Base-by-base conservation (phyloP, 2,888 invertebrate genomes). In the Drosophila peninsularis region DNA sequence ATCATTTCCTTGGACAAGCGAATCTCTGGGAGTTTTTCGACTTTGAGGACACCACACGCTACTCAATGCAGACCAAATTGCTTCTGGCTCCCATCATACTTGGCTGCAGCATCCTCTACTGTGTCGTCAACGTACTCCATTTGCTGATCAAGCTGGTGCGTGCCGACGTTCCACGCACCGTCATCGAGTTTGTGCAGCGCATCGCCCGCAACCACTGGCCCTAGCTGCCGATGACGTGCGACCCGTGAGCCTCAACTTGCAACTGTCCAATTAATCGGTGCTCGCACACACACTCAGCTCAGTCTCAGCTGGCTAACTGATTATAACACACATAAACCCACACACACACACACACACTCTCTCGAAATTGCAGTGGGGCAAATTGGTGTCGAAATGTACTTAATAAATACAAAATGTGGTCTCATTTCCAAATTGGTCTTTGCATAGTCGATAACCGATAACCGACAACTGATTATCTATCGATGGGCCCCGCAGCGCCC, bases 1-100 rank as follows among this genome's bases (percentile, higher is more conserved):
- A 56, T 9, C 71, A 77, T 34, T 69, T 85, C 7, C 70, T 91
- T 6, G 91, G 88, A 7, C 75, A 76, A 5, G 24, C 60, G 21
- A 83, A 83, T 44, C 62, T 91, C 10, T 75, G 71, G 75, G 75
- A 88, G n/a, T 83, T 91, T 57, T 76, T 90, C 30, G 82, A 90
- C 44, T 76, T 86, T 44, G 77, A 87, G 27, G 85, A 90, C 30
- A 75, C 71, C 21, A 47, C 71, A 9, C 76, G 69, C 14, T 82
- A 77, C 44, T 72, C 82, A 32, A 37, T 70, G 34, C 80, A 79
- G 39, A 78, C 76, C 6, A 90, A 91, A 47, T 54, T 91, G 19
- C 6, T 90, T 0, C 47, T 90, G 45, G 56, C 85, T 2, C 90
- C 91, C 5, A 27, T 91, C 9, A 75, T 87, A 55, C 30, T 80